Conservation (phyloP, 2,888 invertebrate species). For the Autographa pulchrina region DNA sequence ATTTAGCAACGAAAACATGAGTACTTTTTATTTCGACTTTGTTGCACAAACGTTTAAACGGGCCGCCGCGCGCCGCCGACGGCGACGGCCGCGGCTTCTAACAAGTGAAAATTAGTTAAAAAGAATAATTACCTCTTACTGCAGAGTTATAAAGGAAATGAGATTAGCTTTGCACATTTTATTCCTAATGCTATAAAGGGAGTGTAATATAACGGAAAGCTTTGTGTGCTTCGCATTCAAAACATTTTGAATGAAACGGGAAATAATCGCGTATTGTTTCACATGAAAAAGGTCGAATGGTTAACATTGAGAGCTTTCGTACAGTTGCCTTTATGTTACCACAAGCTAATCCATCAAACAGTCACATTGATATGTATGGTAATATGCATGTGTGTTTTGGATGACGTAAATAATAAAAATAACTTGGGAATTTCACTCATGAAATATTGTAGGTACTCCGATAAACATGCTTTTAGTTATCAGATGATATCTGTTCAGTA, state of each 20-base stretch:
- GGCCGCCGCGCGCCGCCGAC: conserved; percentile 1
- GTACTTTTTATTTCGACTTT: background rate
- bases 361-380: conserved; percentile 31
- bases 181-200: background rate
- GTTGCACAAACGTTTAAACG: background rate
- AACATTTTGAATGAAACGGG: background rate
- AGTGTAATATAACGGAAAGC: background rate
- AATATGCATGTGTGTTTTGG: conserved; percentile 44
- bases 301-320: conserved; percentile 30
- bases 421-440: conserved; percentile 35
- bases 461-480: conserved; percentile 65
- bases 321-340: conserved; percentile 27
- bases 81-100: background rate
- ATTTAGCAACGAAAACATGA: background rate
- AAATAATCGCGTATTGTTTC: background rate
- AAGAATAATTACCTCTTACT: background rate
- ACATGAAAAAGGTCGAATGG: conserved; percentile 17
- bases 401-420: conserved; percentile 55
- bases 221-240: background rate
- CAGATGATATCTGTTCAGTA: conserved; percentile 48
- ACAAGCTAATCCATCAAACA: conserved; percentile 52
- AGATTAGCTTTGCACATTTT: conserved; percentile 17
- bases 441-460: conserved; percentile 35
- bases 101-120: conserved; percentile 7
- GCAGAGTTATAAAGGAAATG: conserved; percentile 3